Evolutionary conservation across 2,113 vertebrate species (phyloP), one percentile per base, ranked within the genome.

Genomic region (Salvelinus fontinalis): DNA sequence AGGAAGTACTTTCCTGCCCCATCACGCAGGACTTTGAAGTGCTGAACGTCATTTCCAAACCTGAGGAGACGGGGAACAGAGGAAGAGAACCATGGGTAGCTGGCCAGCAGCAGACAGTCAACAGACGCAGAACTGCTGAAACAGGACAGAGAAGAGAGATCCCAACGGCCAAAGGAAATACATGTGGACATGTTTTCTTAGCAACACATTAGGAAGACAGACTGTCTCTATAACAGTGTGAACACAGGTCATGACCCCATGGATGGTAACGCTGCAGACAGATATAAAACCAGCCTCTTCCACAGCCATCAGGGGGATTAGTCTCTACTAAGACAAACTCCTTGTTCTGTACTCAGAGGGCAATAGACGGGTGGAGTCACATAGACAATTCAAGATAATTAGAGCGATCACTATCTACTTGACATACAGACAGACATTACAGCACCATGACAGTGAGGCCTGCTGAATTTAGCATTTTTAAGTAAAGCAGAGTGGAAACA

Each of bases 1-100:
- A 99, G 95, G 90, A 99, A 99, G 77, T 99, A 99, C 88, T 99
- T 99, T 18, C 98, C 98, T 29, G 98, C 98, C 1, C 98, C 98
- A 0, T 99, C 98, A 68, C 98, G 95, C 80, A 99, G 95, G 89
- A 99, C 98, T 84, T 99, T 99, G 91, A 99, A 99, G 89, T 99
- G 98, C 89, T 99, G 98, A 64, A 99, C 97, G 7, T 99, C 98
- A 44, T 97, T 99, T 74, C 98, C 97, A 79, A 98, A 99, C 92
- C 97, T 99, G 86, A 4, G 83, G 31, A 14, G 27, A 39, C 8
- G 22, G 2, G 59, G 0, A 29, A 9, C 5, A 11, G 29, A 3
- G 39, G 3, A 18, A 16, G 31, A 79, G 1, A 71, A 31, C 22
- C 3, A 26, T n/a, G 62, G n/a, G 62, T 9, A 26, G 62, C 22